A percentile compares a stretch with the other conserved stretches of the same genome.
Conservation (phyloP, 2,797 vertebrate genomes). For the Betta splendens region DNA sequence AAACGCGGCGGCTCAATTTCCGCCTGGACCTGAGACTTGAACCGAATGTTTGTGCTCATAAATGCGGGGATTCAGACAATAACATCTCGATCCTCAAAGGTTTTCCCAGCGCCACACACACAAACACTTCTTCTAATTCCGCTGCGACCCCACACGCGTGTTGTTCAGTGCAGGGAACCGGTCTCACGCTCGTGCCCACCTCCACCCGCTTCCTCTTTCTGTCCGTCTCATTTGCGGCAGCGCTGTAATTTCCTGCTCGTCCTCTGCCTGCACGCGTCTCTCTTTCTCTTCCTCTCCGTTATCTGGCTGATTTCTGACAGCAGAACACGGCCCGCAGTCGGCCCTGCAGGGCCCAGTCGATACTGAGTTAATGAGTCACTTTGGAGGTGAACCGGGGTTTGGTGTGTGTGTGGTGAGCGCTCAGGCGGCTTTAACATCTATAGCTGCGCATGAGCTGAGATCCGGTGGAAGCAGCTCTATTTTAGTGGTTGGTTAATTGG, state of each 20-base stretch:
- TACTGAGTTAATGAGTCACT: slow-evolving; percentile 62
- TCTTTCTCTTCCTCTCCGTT: slow-evolving; percentile 4
- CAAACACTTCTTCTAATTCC: slow-evolving; percentile 1
- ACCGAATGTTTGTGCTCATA: no score
- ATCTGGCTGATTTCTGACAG: slow-evolving; percentile 65
- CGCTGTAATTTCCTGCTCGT: slow-evolving; percentile 35
- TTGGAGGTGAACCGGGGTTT: slow-evolving; percentile 46
- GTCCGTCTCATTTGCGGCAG: slow-evolving; percentile 25
- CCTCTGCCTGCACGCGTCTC: not conserved
- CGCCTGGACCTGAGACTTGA: no score
- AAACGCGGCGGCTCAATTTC: no score
- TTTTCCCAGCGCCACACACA: no score
- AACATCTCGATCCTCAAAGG: no score
- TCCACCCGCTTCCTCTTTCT: slow-evolving; percentile 3
- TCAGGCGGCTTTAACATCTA: slow-evolving; percentile 17
- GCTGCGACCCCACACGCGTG: not conserved
- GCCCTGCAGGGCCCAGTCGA: slow-evolving; percentile 57
- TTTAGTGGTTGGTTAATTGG: slow-evolving; percentile 5
- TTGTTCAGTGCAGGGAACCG: no score
- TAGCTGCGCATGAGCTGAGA: slow-evolving; percentile 13
- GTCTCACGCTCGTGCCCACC: no score
- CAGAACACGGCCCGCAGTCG: slow-evolving; percentile 40
- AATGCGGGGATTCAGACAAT: no score
- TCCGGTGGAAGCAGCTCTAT: slow-evolving; percentile 5
- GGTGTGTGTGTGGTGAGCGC: slow-evolving; percentile 22